A percentile compares a stretch with the other conserved stretches of the same genome.
Evolutionary conservation across 2,797 vertebrate genomes (phyloP).

Genomic region (Catostomus latipinnis): DNA sequence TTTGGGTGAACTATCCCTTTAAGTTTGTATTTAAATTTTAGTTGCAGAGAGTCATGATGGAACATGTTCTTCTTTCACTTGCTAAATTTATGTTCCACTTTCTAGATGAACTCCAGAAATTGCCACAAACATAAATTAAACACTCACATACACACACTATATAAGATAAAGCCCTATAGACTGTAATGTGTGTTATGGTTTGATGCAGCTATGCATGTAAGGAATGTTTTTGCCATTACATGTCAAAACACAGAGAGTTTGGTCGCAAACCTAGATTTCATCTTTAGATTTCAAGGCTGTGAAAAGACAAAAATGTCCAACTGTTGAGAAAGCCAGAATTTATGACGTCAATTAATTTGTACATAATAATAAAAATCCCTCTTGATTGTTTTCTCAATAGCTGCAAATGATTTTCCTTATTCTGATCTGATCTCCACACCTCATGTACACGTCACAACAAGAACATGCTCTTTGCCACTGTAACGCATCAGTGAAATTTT

Average conservation of each 20-base stretch:
- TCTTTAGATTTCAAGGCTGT: slow-evolving; percentile 33
- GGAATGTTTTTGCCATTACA: slow-evolving; percentile 64
- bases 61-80: neutral
- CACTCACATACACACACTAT: slow-evolving; percentile 43
- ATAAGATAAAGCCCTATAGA: slow-evolving; percentile 64
- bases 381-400: slow-evolving; percentile 59
- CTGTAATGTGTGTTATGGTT: slow-evolving; percentile 59
- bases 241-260: slow-evolving; percentile 62
- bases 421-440: slow-evolving; percentile 59
- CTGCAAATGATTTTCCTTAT: slow-evolving; percentile 60
- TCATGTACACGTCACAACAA: slow-evolving; percentile 55
- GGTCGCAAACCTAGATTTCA: slow-evolving; percentile 48
- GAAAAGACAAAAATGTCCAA: neutral
- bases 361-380: slow-evolving; percentile 46
- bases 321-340: slow-evolving; percentile 12
- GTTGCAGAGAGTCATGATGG: neutral
- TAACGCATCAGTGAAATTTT: slow-evolving; percentile 54
- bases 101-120: slow-evolving; percentile 1
- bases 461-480: slow-evolving; percentile 54
- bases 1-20: neutral
- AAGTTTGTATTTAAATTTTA: slow-evolving; percentile 1
- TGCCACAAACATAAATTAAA: slow-evolving; percentile 27
- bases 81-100: neutral
- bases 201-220: slow-evolving; percentile 64
- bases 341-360: slow-evolving; percentile 54